phyloP scores from a whole-genome alignment of 2,888 invertebrate species.

The Heliconius hortense region DNA sequence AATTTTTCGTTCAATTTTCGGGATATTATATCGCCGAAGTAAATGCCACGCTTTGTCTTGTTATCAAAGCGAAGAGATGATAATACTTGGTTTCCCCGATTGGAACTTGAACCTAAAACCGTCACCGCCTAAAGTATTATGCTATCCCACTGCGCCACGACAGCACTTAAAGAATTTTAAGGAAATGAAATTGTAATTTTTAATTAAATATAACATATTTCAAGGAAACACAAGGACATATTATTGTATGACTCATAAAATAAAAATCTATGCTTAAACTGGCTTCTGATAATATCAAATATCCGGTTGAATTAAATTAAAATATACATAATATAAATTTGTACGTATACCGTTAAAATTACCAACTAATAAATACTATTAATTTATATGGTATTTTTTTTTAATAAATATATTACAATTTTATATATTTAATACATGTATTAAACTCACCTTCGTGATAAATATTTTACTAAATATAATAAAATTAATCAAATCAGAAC shows the following conservation, averaged over 20 bases:
- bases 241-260: neutral
- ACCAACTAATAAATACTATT: neutral
- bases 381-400: neutral
- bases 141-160: no score
- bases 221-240: constrained; percentile 3
- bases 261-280: neutral
- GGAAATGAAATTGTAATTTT: neutral
- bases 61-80: neutral
- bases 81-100: neutral
- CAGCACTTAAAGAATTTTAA: neutral
- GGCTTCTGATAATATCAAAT: constrained; percentile 1
- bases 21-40: no score
- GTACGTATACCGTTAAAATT: neutral
- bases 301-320: constrained; percentile 6
- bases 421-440: neutral
- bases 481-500: neutral
- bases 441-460: neutral
- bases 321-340: neutral
- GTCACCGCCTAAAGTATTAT: neutral
- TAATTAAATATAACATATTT: neutral
- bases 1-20: no score
- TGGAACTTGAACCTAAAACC: neutral
- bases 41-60: no score
- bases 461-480: neutral
- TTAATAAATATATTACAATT: no score